Base-by-base conservation (phyloP, 2,888 invertebrate species). In the Tetramorium bicarinatum region DNA sequence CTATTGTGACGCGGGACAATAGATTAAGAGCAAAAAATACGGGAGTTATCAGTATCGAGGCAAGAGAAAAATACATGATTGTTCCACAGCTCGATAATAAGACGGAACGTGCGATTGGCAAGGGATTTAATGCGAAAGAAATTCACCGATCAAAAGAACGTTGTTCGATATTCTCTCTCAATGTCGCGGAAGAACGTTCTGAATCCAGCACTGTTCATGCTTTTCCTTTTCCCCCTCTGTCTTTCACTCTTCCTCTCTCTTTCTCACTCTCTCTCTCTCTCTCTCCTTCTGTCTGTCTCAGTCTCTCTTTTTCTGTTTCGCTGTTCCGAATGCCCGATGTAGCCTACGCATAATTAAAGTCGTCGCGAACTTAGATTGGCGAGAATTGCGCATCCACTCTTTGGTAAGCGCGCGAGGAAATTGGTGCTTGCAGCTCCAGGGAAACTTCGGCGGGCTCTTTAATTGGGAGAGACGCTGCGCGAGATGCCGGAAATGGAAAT, bases 281-380 rank as follows among this genome's bases (percentile, higher is more conserved):
- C 49, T 1, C 25, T 44, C n/a, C 54, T 21, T n/a, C 47, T 47
- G 15, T 52, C 47, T 29, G 0, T 29, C 66, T 25, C 25, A 25
- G 49, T 61, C 66, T 61, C 38, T 54, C 67, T 54, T 85, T 41
- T 74, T 34, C 56, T 52, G n/a, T 62, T 82, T 59, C 15, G 47
- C 25, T 44, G 66, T 81, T 54, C 72, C 75, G 62, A 74, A 61
- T 67, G 67, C 75, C 67, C 82, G 79, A 75, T 47, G 84, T 79
- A 82, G 82, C 75, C 85, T 77, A 67, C 83, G 84, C 83, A 91
- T 93, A 92, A 92, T 93, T 92, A 93, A 92, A 94, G 92, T 91
- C 91, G 86, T 83, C 86, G 88, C 84, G 90, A 93, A 93, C 90
- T 93, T 93, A 92, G 91, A 92, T 94, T 92, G 91, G 82, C 84